Evolutionary conservation across 2,797 vertebrate genomes (phyloP).

Genomic region (Sebastes matsubarae): DNA sequence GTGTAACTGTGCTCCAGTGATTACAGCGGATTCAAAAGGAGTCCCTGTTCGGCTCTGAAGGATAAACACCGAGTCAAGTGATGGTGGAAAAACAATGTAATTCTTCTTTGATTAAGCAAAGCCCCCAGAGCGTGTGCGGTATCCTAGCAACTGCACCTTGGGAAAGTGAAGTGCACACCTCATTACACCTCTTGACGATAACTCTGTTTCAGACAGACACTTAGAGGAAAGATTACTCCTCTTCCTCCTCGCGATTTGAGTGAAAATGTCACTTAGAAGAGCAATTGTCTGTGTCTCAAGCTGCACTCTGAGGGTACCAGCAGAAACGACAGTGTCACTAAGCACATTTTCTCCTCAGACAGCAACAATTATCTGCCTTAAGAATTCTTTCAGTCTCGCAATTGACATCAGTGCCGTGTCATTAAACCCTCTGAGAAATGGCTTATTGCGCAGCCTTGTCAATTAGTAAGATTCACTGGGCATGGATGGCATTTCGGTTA

Average conservation of each 20-base stretch:
- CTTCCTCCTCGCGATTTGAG: conserved; percentile 24
- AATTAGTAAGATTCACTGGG: conserved; percentile 58
- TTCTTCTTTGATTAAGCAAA: conserved; percentile 61
- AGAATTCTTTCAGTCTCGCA: conserved; percentile 38
- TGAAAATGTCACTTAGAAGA: conserved; percentile 53
- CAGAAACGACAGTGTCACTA: conserved; percentile 36
- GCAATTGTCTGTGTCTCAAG: conserved; percentile 30
- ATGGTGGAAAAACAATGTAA: conserved; percentile 46
- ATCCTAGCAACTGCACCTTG: conserved; percentile 69
- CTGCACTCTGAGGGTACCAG: conserved; percentile 13
- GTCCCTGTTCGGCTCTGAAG: conserved; percentile 26
- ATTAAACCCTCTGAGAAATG: conserved; percentile 61
- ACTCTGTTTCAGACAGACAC: conserved; percentile 44
- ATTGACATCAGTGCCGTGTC: conserved; percentile 55
- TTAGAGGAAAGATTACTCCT: conserved; percentile 39
- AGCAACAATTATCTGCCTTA: conserved; percentile 64
- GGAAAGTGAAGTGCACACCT: conserved; percentile 47
- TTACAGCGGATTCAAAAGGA: conserved; percentile 26
- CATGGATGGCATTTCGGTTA: conserved; percentile 44
- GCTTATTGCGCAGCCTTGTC: conserved; percentile 43
- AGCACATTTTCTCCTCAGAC: conserved; percentile 54
- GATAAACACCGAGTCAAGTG: conserved; percentile 33
- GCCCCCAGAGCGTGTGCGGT: conserved; percentile 38
- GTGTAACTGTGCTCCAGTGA: neutral
- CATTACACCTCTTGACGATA: conserved; percentile 63